Evolutionary conservation across 2,797 vertebrate species (phyloP).

Genomic region (Harpagifer antarcticus): DNA sequence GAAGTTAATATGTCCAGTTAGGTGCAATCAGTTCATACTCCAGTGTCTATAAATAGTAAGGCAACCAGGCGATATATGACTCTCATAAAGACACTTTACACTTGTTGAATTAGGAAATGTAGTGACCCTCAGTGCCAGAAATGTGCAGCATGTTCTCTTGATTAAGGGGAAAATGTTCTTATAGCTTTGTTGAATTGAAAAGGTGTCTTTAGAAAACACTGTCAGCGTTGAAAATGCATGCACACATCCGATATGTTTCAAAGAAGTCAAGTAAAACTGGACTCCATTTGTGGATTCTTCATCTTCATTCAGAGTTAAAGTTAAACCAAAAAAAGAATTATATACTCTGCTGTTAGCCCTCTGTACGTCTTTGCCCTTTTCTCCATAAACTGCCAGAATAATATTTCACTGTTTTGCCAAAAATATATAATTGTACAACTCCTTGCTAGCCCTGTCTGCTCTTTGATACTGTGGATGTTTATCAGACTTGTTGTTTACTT

Average conservation of each 20-base stretch:
- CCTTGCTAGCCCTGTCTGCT: neutral
- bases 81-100: slow-evolving; percentile 17
- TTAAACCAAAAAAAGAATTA: slow-evolving; percentile 1
- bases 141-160: slow-evolving; percentile 17
- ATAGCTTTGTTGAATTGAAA: slow-evolving; percentile 19
- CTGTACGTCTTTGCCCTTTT: neutral
- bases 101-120: slow-evolving; percentile 31
- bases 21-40: neutral
- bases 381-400: neutral
- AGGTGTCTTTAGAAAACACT: slow-evolving; percentile 1
- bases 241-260: neutral
- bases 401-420: neutral
- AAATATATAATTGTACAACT: neutral
- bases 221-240: slow-evolving; percentile 17
- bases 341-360: neutral
- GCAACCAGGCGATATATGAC: neutral
- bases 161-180: slow-evolving; percentile 21
- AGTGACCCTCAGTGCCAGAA: slow-evolving; percentile 12
- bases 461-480: neutral
- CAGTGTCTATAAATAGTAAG: slow-evolving; percentile 7
- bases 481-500: neutral
- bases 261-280: neutral
- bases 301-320: neutral
- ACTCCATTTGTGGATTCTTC: neutral
- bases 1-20: slow-evolving; percentile 7